Conservation (phyloP, 2,888 invertebrate species). For the Himalopsyche kuldschensis region DNA sequence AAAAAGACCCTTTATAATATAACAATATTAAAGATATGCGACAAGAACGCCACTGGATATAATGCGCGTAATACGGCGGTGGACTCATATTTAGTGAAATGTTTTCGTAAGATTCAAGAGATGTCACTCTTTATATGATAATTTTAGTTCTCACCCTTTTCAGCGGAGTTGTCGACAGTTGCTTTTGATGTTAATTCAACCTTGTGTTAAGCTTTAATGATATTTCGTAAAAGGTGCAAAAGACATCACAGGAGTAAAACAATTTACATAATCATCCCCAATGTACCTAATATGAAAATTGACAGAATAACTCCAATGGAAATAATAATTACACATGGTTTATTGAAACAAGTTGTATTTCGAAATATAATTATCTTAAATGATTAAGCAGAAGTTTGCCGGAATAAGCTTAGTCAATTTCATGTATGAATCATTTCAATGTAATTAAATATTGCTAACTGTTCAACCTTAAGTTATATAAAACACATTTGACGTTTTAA, state of each 20-base stretch:
- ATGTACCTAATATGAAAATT: not conserved
- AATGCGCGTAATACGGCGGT: not conserved
- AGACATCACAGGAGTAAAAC: not conserved
- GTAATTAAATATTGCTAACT: too few species aligned
- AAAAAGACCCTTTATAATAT: too few species aligned
- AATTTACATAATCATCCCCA: not conserved
- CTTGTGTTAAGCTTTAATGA: not conserved
- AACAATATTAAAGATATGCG: not conserved
- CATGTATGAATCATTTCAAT: too few species aligned
- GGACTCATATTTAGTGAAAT: constrained; percentile 19
- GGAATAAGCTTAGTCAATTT: too few species aligned
- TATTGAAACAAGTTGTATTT: too few species aligned
- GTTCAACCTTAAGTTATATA: too few species aligned
- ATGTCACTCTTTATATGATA: constrained; percentile 27
- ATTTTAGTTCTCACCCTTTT: constrained; percentile 5
- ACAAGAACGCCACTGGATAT: not conserved
- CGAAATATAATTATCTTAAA: too few species aligned
- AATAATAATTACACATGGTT: not conserved
- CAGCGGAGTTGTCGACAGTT: not conserved
- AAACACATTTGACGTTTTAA: too few species aligned
- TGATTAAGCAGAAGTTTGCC: too few species aligned
- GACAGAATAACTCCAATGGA: not conserved
- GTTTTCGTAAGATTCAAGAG: constrained; percentile 22
- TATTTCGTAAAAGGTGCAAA: not conserved
- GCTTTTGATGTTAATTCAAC: not conserved